phyloP scores from a whole-genome alignment of 2,797 vertebrate genomes.

The Neopelma chrysocephalum region DNA sequence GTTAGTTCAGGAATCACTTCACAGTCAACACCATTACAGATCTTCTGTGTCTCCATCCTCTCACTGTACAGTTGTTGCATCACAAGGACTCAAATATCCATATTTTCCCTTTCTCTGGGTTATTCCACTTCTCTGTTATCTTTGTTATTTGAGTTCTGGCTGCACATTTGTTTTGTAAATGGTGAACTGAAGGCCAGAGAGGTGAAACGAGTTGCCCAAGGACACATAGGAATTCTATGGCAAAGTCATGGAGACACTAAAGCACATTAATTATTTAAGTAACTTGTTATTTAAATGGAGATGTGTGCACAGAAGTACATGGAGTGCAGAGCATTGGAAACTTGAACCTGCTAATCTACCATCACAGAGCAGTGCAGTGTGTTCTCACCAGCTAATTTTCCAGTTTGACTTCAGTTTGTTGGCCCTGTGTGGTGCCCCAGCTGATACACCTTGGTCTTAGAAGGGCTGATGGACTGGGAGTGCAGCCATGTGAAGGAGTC shows the following conservation, averaged over 20 bases:
- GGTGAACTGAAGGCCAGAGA: not conserved
- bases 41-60: not conserved
- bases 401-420: not conserved
- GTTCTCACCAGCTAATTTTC: not conserved
- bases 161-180: not conserved
- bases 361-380: not conserved
- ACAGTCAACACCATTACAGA: rapidly evolving
- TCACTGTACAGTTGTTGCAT: not conserved
- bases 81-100: not conserved
- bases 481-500: not conserved
- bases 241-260: not conserved
- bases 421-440: not conserved
- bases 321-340: not conserved
- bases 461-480: not conserved
- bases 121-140: not conserved
- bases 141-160: not conserved
- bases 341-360: not conserved
- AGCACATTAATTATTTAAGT: constrained; percentile 17
- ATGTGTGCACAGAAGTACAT: not conserved
- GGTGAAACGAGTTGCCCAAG: not conserved
- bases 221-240: not conserved
- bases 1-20: not conserved
- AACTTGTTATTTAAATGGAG: not conserved
- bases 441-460: not conserved
- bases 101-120: not conserved